Percentiles rank a stretch among this genome's conserved stretches.
These are phyloP conservation scores for Montipora sp. DNA, from an alignment of 64 coral and sea anemone species.

Conservation along the genomic window DNA sequence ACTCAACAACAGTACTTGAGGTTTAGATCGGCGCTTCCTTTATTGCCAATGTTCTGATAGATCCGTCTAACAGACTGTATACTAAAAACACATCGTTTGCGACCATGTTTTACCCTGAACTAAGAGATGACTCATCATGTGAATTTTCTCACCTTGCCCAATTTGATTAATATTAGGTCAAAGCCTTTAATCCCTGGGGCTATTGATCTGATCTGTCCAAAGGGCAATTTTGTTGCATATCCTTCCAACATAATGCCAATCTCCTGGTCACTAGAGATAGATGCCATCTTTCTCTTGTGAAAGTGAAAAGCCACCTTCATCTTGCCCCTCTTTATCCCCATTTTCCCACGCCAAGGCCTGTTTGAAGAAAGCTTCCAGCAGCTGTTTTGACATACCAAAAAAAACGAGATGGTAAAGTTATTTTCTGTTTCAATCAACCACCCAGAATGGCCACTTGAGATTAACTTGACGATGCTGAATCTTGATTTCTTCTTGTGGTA, in stretches of 20 bases:
- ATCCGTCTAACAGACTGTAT: too few species aligned
- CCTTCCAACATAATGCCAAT: background rate
- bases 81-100: background rate
- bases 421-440: too few species aligned
- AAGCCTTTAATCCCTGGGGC: background rate
- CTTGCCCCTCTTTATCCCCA: background rate
- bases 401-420: too few species aligned
- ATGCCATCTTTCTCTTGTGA: background rate
- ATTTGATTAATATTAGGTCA: background rate
- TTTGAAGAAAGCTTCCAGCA: background rate
- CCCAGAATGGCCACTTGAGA: too few species aligned
- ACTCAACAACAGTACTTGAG: too few species aligned
- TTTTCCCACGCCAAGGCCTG: background rate
- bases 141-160: background rate
- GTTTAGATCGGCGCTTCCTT: too few species aligned
- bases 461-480: too few species aligned
- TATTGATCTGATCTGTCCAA: background rate
- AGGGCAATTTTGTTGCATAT: background rate
- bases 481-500: too few species aligned
- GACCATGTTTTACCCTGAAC: background rate
- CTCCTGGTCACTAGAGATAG: background rate
- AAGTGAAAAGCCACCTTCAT: background rate
- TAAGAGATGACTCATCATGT: background rate
- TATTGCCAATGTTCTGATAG: too few species aligned
- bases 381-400: background rate